Conservation (phyloP, 2,888 invertebrate genomes). For the Pristionchus maxplancki region DNA sequence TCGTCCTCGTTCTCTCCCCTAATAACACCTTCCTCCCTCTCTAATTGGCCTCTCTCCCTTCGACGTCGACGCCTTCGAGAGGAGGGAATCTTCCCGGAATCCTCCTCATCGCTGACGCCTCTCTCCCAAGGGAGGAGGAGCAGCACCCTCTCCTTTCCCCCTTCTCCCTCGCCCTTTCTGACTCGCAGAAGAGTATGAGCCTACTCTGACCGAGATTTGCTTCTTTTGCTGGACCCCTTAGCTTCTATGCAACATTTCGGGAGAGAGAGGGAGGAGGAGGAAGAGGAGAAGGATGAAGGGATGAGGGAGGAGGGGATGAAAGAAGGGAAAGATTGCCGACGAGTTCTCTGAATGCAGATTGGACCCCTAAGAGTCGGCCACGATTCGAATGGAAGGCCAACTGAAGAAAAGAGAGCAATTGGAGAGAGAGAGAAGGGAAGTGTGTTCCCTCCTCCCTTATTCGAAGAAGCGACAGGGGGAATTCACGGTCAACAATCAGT, state of each 20-base stretch:
- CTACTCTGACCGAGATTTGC: neutral
- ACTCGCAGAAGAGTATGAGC: neutral
- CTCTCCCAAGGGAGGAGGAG: neutral
- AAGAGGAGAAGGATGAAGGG: neutral
- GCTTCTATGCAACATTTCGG: constrained; percentile 17
- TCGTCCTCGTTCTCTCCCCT: too few relatives aligned
- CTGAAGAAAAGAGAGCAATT: neutral
- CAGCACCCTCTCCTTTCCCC: neutral
- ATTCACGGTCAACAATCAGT: too few relatives aligned
- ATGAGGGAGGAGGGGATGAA: constrained; percentile 7
- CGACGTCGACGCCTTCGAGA: neutral
- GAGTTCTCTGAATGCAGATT: neutral
- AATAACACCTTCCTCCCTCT: neutral
- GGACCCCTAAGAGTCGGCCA: neutral
- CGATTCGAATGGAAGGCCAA: neutral
- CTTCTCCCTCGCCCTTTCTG: neutral
- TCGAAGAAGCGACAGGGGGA: neutral
- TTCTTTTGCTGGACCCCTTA: neutral
- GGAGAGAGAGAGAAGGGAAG: constrained; percentile 3
- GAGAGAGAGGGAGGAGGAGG: neutral
- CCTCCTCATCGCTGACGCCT: neutral
- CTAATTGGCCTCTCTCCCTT: neutral
- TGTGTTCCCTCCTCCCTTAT: neutral
- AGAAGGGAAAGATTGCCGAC: constrained; percentile 12
- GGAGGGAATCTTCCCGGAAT: constrained; percentile 12